phyloP scores from a whole-genome alignment of 2,888 invertebrate genomes.

The Gryllus longicercus region DNA sequence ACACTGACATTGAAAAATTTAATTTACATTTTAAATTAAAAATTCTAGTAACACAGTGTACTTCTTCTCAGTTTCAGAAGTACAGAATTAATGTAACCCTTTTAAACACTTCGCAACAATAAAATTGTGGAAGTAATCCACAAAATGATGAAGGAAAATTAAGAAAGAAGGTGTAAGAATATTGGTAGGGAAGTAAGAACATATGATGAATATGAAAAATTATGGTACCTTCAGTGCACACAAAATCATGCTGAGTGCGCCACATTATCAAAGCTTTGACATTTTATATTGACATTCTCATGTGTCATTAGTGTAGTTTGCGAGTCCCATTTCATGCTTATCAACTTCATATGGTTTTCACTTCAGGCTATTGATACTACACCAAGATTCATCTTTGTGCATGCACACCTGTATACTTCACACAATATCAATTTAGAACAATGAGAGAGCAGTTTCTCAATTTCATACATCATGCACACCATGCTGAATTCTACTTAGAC shows the following conservation, averaged over 20 bases:
- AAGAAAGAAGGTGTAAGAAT: background rate
- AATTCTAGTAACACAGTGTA: background rate
- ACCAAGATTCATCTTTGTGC: no score
- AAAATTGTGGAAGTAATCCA: no score
- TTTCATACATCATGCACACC: no score
- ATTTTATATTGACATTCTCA: constrained; percentile 1
- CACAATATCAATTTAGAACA: no score
- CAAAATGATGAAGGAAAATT: background rate
- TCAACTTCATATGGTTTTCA: no score
- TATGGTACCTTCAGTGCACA: constrained; percentile 5
- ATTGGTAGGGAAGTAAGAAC: background rate
- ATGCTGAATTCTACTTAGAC: no score
- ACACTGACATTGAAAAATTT: background rate
- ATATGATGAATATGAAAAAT: background rate
- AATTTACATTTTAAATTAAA: background rate
- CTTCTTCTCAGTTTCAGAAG: no score
- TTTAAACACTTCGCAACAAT: no score
- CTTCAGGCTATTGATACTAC: no score
- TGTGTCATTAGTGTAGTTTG: constrained; percentile 10
- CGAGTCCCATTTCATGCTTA: background rate
- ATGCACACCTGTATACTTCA: no score
- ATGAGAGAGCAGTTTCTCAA: no score
- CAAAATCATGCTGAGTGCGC: constrained; percentile 17
- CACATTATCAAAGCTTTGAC: background rate
- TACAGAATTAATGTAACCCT: no score